Evolutionary conservation across 2,888 invertebrate genomes (phyloP), one percentile per base, ranked within the genome.

Genomic region (Callyntrura sp.): DNA sequence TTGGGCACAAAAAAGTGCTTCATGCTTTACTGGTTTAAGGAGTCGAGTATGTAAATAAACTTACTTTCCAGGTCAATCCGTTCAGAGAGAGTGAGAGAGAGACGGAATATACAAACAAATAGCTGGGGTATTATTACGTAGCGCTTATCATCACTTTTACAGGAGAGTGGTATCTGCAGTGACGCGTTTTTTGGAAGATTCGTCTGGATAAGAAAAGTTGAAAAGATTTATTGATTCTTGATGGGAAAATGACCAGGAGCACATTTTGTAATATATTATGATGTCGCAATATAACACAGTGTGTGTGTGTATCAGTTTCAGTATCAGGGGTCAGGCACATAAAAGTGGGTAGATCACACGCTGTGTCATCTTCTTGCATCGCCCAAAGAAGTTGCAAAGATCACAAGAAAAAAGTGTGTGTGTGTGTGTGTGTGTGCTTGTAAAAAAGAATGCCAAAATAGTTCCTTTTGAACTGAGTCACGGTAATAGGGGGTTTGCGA

Each of bases 211-310:
- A n/a, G 1, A 17, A 62, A 17, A 62, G 11, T 62, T 14, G 62
- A 62, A 62, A n/a, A 62, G 62, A 62, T 62, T 62, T 62, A 62
- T 62, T 62, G 62, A 62, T 62, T 62, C 25, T 62, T 12, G 51
- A 51, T 14, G 51, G 9, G n/a, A 51, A 51, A 51, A n/a, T 51
- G 51, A 51, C 51, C 51, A 51, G 51, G 35, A 35, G 35, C 6
- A 35, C 51, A 51, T 35, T 35, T 35, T 35, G 35, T 35, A 35
- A 35, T 35, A 35, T 35, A 35, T 35, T 35, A 6, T 35, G 2
- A 35, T 35, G 35, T 35, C 35, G 35, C 35, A 35, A 35, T 35
- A 35, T 35, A 4, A 35, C 35, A 35, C 35, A 35, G 35, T 35
- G 51, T 14, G 2, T 51, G 4, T 5, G 9, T 51, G 51, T 14